Conservation (phyloP, 2,888 invertebrate genomes). For the Oligia latruncula region DNA sequence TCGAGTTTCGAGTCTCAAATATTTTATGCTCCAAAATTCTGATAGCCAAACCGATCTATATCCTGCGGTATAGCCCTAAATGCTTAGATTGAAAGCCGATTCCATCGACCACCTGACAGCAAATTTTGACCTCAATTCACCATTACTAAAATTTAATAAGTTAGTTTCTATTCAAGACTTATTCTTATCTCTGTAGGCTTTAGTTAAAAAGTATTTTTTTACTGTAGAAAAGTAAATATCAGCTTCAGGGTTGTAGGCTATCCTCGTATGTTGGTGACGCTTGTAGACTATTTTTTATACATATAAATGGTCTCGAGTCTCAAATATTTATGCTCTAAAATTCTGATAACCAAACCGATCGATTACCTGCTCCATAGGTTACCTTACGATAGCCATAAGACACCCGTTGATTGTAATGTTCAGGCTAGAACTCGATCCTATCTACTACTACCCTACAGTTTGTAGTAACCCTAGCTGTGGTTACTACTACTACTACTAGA, state of each 20-base stretch:
- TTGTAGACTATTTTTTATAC: not conserved
- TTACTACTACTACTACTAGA: no score
- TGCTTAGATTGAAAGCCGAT: not conserved
- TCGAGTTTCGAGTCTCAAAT: not conserved
- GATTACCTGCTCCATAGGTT: not conserved
- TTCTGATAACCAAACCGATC: not conserved
- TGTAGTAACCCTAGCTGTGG: not conserved
- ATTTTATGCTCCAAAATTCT: not conserved
- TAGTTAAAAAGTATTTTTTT: not conserved
- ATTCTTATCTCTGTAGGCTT: no score
- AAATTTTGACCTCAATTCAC: not conserved
- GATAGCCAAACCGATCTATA: not conserved
- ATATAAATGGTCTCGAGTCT: not conserved
- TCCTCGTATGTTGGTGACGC: not conserved
- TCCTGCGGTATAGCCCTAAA: not conserved
- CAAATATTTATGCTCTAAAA: not conserved
- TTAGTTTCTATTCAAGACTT: not conserved
- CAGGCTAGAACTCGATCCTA: not conserved
- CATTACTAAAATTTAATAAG: not conserved
- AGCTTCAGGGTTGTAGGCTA: not conserved
- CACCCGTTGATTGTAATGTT: not conserved
- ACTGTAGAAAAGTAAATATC: not conserved
- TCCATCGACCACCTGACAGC: not conserved
- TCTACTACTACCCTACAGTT: not conserved
- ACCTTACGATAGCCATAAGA: not conserved